These are phyloP conservation scores for Brachypteracias leptosomus DNA, from an alignment of 2,113 vertebrate genomes.

Conservation along the genomic window DNA sequence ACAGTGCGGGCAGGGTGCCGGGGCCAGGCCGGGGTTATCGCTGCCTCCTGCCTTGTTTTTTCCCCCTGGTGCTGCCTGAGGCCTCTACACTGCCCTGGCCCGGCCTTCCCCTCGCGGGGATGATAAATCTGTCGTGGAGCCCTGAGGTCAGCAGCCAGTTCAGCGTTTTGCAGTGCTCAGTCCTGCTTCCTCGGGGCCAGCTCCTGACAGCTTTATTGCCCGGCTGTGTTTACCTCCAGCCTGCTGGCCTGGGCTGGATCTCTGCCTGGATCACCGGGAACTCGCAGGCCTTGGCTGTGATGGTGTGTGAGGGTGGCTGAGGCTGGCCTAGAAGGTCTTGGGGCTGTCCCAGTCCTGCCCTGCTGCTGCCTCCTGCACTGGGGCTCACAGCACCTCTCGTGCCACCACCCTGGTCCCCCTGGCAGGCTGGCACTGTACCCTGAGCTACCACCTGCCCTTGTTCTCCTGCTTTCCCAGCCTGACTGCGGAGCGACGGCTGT, in stretches of 20 bases:
- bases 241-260: not conserved
- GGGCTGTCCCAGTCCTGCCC: not conserved
- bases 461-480: not conserved
- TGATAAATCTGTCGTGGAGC: not conserved
- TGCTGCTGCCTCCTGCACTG: not conserved
- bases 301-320: rapidly evolving
- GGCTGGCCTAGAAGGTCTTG: not conserved
- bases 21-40: not conserved
- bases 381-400: not conserved
- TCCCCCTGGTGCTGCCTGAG: not conserved
- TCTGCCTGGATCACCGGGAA: not conserved
- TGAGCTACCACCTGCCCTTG: not conserved
- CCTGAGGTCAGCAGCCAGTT: constrained; percentile 27
- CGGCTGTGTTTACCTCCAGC: not conserved
- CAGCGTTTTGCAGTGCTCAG: not conserved
- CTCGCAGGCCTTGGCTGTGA: rapidly evolving
- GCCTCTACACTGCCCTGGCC: not conserved
- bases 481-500: rapidly evolving
- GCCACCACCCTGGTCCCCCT: rapidly evolving
- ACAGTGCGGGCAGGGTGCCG: rapidly evolving
- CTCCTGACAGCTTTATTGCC: constrained; percentile 13
- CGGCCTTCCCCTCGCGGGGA: not conserved
- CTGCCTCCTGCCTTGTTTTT: not conserved
- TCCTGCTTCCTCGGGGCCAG: not conserved
- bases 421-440: not conserved